These are phyloP conservation scores for Pycnomerus fuliginosus DNA, from an alignment of 2,888 invertebrate genomes.

Conservation along the genomic window DNA sequence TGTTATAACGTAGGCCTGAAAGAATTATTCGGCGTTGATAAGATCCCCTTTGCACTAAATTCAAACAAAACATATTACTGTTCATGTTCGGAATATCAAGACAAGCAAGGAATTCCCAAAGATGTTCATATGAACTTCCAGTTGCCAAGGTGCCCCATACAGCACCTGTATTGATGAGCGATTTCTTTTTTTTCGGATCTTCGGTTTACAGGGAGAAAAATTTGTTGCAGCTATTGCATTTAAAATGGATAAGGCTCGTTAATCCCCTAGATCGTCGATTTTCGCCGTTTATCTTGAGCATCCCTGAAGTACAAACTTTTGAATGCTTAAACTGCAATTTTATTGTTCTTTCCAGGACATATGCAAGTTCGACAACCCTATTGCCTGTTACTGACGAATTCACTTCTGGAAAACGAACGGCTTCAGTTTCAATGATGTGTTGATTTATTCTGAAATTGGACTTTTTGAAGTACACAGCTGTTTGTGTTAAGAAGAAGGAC, in stretches of 20 bases:
- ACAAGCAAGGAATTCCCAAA: conserved; percentile 4
- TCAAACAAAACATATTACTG: conserved; percentile 10
- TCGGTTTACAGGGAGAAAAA: conserved; percentile 4
- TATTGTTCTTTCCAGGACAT: conserved; percentile 6
- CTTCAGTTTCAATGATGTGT: too few species aligned
- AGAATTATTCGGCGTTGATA: conserved; percentile 20
- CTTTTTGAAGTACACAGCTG: too few species aligned
- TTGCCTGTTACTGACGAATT: conserved; percentile 12
- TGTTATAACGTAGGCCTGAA: conserved; percentile 22
- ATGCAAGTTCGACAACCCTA: conserved; percentile 12
- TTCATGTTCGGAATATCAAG: conserved; percentile 10
- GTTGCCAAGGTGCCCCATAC: conserved; percentile 13
- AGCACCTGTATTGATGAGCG: conserved; percentile 10
- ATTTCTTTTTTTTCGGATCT: conserved; percentile 6
- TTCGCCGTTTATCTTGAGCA: background rate
- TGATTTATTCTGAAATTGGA: too few species aligned
- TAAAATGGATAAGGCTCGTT: background rate
- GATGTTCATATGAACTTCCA: conserved; percentile 6
- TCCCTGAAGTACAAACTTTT: conserved; percentile 7
- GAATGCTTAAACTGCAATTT: conserved; percentile 8
- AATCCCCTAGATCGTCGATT: background rate
- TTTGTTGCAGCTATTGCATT: background rate
- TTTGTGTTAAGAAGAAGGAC: too few species aligned
- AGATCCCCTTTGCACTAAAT: conserved; percentile 24
- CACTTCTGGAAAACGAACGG: too few species aligned